phyloP scores from a whole-genome alignment of 2,113 vertebrate species.

The Equus quagga region DNA sequence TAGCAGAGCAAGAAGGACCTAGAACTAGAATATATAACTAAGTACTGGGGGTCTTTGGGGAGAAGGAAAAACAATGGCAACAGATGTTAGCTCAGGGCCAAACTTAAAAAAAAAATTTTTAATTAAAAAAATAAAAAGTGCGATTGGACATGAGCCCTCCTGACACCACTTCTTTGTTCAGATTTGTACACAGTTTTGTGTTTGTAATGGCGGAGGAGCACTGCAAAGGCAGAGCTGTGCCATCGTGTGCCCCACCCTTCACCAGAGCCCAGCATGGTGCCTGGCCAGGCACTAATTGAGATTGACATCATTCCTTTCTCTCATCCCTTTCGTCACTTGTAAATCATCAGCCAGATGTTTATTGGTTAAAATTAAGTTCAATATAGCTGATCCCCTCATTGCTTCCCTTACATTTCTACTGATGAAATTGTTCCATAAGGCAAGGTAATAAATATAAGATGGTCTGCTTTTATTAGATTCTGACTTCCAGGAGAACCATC shows the following conservation, averaged over 20 bases:
- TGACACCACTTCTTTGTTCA: not conserved
- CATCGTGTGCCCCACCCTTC: not conserved
- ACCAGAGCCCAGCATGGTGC: not conserved
- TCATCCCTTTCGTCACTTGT: not conserved
- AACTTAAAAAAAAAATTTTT: no score
- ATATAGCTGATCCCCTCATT: not conserved
- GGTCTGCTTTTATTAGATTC: conserved; percentile 25
- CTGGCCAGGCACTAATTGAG: not conserved
- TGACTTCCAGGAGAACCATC: not conserved
- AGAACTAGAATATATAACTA: no score
- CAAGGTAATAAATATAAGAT: conserved; percentile 7
- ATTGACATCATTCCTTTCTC: not conserved
- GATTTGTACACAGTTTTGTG: not conserved
- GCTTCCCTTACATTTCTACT: conserved; percentile 16
- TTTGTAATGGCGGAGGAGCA: not conserved
- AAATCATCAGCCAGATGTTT: not conserved
- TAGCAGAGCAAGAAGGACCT: no score
- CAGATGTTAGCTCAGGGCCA: no score
- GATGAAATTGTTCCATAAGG: not conserved
- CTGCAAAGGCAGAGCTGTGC: not conserved
- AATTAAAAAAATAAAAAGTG: no score
- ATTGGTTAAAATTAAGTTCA: not conserved
- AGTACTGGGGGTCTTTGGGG: no score
- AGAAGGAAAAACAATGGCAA: no score
- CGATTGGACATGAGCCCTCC: not conserved